Percentiles rank a stretch among this genome's conserved stretches.
These are phyloP conservation scores for Myripristis murdjan DNA, from an alignment of 2,797 vertebrate genomes.

Conservation along the genomic window DNA sequence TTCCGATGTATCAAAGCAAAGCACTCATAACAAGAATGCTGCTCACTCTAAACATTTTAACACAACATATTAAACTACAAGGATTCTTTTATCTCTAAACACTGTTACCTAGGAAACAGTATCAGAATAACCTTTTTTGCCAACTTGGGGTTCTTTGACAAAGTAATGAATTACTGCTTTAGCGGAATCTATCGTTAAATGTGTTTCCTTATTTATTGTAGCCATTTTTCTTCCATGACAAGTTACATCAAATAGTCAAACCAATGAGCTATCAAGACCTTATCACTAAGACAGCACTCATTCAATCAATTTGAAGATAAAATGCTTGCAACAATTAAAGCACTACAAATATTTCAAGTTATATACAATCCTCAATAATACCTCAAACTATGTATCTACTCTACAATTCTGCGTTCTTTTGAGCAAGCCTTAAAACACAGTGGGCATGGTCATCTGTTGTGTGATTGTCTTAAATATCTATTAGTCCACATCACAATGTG, in stretches of 20 bases:
- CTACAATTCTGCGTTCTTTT: no score
- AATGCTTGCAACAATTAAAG: slow-evolving; percentile 4
- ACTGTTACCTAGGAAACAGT: slow-evolving; percentile 63
- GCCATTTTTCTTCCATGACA: slow-evolving; percentile 27
- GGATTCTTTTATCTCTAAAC: slow-evolving; percentile 35
- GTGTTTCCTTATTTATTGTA: slow-evolving; percentile 38
- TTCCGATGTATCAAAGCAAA: no score
- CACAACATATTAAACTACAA: slow-evolving; percentile 35
- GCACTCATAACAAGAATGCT: background rate
- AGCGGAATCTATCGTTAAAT: slow-evolving; percentile 42
- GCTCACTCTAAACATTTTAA: slow-evolving; percentile 19
- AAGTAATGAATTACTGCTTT: slow-evolving; percentile 49
- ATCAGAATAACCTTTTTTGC: slow-evolving; percentile 44
- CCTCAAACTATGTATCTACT: no score
- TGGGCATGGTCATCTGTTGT: no score
- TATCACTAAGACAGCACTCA: slow-evolving; percentile 32
- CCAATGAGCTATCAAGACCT: slow-evolving; percentile 41
- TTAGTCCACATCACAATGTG: background rate
- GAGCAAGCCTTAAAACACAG: no score
- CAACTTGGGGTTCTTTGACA: slow-evolving; percentile 43
- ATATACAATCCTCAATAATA: background rate
- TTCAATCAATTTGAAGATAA: slow-evolving; percentile 44
- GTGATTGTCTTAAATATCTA: background rate
- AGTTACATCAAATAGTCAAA: slow-evolving; percentile 41
- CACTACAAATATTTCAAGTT: slow-evolving; percentile 13